Evolutionary conservation across 2,888 invertebrate species (phyloP), one percentile per base, ranked within the genome.

Genomic region (Rhagophthalmus giganteus): DNA sequence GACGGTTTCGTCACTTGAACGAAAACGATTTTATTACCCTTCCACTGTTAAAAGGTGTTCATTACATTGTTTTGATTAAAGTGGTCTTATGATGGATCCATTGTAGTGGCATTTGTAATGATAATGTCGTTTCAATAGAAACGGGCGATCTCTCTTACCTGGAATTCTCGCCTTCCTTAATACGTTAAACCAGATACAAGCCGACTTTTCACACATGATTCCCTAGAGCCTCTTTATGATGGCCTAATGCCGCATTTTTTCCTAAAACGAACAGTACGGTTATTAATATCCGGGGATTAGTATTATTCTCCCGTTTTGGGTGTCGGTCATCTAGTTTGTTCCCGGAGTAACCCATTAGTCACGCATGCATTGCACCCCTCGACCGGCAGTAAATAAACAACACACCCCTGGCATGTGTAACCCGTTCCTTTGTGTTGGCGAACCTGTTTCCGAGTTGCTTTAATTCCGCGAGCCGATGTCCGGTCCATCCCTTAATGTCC

Each of bases 401-500:
- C 68, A 67, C 66, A 67, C 68, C 66, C 68, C 64, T 58, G 59
- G 68, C 65, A 64, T 65, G 65, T 65, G 66, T 63, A 68, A 69
- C 66, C 64, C 64, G 67, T 66, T 67, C 66, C 53, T 66, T 64
- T 64, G 64, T 64, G 34, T 47, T 11, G 24, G 52, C 60, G 64
- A 68, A 68, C 68, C 70, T 70, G 70, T 71, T 71, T 56, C 55
- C 40, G 48, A 57, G 55, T 57, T 44, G 47, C 49, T 58, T 68
- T 65, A 68, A 67, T 69, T 68, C 68, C 70, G 67, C 68, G 65
- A 65, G 63, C 65, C 64, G 61, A 67, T 68, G 68, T 69, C 68
- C 69, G 67, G 69, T 69, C 62, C 69, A 72, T 71, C 73, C 74
- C 71, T 72, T 63, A 67, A 71, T 71, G 72, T 71, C 73, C 73